These are phyloP conservation scores for Odontomyia ornata DNA, from an alignment of 2,888 invertebrate genomes.

Conservation along the genomic window DNA sequence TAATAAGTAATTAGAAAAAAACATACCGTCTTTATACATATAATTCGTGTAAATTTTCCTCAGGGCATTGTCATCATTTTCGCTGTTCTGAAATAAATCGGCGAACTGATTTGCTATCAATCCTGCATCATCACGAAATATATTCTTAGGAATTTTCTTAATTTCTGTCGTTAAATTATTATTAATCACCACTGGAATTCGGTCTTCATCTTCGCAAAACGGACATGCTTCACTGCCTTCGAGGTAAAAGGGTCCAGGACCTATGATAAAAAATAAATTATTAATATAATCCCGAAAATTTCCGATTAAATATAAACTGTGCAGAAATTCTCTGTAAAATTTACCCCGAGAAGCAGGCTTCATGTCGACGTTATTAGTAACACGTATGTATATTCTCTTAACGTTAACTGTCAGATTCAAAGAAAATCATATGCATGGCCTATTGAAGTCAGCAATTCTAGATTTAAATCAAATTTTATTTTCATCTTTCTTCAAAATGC, in stretches of 20 bases:
- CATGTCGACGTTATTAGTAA: too few species aligned
- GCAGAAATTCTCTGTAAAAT: not conserved
- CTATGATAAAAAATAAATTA: not conserved
- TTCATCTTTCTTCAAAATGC: too few species aligned
- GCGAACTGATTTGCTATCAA: not conserved
- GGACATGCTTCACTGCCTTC: conserved; percentile 15
- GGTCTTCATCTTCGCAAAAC: conserved; percentile 30
- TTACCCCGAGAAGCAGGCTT: not conserved
- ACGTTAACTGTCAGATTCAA: too few species aligned
- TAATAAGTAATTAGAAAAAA: too few species aligned
- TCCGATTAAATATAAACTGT: not conserved
- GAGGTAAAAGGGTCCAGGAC: not conserved
- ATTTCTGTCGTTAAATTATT: conserved; percentile 19
- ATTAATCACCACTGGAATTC: conserved; percentile 16
- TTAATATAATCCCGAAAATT: too few species aligned
- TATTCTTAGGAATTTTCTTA: conserved; percentile 18
- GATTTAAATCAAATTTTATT: too few species aligned
- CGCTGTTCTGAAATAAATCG: not conserved
- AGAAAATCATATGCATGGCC: too few species aligned
- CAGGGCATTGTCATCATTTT: not conserved
- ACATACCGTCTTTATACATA: conserved; percentile 24
- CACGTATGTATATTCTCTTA: too few species aligned
- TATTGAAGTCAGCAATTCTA: too few species aligned
- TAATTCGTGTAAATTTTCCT: conserved; percentile 19
- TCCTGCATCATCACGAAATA: conserved; percentile 1